Evolutionary conservation across 2,888 invertebrate genomes (phyloP).

Genomic region (Aporophyla lueneburgensis): DNA sequence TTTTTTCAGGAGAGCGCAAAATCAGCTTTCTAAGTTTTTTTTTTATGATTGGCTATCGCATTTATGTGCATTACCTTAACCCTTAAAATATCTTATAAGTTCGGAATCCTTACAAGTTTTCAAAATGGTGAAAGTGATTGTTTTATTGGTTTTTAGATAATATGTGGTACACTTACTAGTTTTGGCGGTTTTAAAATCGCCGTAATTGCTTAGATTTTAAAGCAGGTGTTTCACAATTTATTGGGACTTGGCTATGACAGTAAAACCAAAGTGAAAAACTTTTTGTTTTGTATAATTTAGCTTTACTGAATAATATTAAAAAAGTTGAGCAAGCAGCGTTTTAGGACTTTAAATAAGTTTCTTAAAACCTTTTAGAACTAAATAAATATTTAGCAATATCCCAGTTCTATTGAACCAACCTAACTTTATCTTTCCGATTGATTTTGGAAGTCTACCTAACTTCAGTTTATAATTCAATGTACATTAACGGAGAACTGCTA

Average conservation of each 20-base stretch:
- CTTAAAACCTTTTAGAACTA: neutral
- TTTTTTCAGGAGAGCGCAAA: neutral
- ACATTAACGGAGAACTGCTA: neutral
- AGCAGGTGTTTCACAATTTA: neutral
- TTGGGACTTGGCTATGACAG: neutral
- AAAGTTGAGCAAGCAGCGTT: neutral
- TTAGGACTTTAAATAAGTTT: neutral
- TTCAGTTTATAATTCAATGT: slow-evolving; percentile 13
- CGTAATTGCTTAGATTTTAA: neutral
- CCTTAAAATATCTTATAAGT: neutral
- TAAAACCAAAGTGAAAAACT: neutral
- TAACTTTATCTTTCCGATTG: neutral
- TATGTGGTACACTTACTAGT: too few species aligned
- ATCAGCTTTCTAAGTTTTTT: neutral
- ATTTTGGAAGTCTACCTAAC: neutral
- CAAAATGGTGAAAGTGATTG: neutral
- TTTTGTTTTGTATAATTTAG: neutral
- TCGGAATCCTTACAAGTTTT: neutral
- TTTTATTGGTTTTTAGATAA: neutral
- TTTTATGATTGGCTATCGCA: neutral
- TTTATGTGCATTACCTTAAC: neutral
- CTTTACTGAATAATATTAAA: neutral
- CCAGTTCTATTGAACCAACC: neutral
- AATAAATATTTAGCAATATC: neutral
- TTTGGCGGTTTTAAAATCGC: too few species aligned